A percentile compares a stretch with the other conserved stretches of the same genome.
These are phyloP conservation scores for Pimephales promelas DNA, from an alignment of 2,113 vertebrate species.

Conservation along the genomic window DNA sequence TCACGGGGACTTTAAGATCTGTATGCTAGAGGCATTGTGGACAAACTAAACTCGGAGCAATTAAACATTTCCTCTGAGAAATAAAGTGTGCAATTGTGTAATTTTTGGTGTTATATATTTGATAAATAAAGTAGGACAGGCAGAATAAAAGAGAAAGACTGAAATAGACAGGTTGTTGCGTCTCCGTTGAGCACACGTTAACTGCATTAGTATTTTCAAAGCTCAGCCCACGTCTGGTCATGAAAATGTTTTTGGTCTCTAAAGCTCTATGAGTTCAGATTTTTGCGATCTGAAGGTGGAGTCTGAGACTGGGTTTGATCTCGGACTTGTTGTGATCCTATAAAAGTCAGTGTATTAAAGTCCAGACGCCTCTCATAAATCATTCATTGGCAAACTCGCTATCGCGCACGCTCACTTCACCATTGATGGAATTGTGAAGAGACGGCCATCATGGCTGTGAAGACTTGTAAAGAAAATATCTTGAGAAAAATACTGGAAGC, in stretches of 20 bases:
- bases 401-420: conserved; percentile 10
- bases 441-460: conserved; percentile 22
- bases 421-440: conserved; percentile 32
- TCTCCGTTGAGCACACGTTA: background rate
- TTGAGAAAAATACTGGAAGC: conserved; percentile 2
- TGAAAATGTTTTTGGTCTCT: conserved; percentile 19
- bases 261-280: background rate
- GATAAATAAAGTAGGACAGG: background rate
- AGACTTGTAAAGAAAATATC: conserved; percentile 21
- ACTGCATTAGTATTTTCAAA: conserved; percentile 16
- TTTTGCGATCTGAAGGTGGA: background rate
- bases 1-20: too few species aligned
- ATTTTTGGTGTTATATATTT: background rate
- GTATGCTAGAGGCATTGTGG: background rate
- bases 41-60: background rate
- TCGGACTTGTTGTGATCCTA: conserved; percentile 23
- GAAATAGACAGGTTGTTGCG: background rate
- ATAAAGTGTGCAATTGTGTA: background rate
- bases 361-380: conserved; percentile 38
- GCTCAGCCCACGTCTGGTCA: background rate
- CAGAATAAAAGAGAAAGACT: background rate
- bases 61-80: background rate
- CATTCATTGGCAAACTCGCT: conserved; percentile 24
- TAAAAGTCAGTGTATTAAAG: conserved; percentile 37
- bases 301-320: conserved; percentile 25